These are phyloP conservation scores for Sorex araneus DNA, from an alignment of 2,113 vertebrate species.

Conservation along the genomic window DNA sequence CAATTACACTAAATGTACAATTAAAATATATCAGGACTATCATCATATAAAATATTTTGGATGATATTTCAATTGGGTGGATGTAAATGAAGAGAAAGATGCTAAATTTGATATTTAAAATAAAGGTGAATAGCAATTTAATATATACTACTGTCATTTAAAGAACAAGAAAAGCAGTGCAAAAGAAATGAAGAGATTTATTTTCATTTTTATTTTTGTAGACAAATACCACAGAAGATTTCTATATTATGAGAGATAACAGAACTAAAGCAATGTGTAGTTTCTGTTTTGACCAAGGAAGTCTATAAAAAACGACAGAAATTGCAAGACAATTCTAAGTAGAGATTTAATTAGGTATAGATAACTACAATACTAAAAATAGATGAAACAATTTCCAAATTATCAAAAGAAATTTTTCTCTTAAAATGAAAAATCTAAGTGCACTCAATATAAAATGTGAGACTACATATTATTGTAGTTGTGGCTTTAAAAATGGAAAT, in stretches of 20 bases:
- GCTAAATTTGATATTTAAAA: constrained; percentile 2
- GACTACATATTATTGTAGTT: neutral
- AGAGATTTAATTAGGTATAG: neutral
- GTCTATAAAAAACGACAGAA: neutral
- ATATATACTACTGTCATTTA: neutral
- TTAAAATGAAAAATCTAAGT: constrained; percentile 25
- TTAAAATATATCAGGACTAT: neutral
- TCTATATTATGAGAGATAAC: neutral
- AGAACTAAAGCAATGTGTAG: neutral
- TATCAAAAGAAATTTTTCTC: neutral
- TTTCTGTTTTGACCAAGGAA: neutral
- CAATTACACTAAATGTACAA: neutral
- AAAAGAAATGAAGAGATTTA: neutral
- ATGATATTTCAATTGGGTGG: neutral
- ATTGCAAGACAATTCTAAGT: neutral
- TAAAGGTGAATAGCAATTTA: neutral
- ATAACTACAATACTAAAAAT: neutral
- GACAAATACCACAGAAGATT: neutral
- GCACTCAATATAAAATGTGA: neutral
- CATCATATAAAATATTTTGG: neutral
- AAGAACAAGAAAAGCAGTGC: constrained; percentile 13
- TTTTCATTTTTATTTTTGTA: neutral
- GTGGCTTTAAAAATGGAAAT: neutral
- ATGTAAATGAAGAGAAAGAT: neutral
- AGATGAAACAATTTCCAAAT: neutral